Base-by-base conservation (phyloP, 1,140 invertebrate species). In the Ladona fulva region DNA sequence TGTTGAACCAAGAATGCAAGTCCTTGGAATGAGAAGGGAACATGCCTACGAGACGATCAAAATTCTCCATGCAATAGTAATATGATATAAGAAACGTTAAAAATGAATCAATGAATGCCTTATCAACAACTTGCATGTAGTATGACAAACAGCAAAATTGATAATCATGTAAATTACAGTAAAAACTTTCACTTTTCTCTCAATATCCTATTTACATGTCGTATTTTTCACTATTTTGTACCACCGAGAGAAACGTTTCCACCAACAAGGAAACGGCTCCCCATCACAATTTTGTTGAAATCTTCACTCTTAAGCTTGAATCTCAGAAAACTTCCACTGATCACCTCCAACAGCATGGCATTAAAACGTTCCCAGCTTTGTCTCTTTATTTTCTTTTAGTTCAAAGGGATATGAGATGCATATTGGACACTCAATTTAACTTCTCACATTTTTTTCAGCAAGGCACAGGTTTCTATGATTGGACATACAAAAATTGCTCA, bases 1-100 rank as follows among this genome's bases (percentile, higher is more conserved):
- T 66, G 29, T 37, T 37, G 29, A 37, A 37, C 29, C 29, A 37
- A 37, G 29, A 37, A 37, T 37, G 29, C 29, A 37, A 37, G 29
- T 37, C 29, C 29, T 37, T 37, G 29, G 29, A 37, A 66, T 66
- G 52, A 66, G 16, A 66, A 19, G 52, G 52, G 52, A 66, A 22
- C n/a, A 19, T 22, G n/a, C 52, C 14, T 66, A 66, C n/a, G 52
- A 22, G 14, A 22, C 52, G n/a, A 6, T 66, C n/a, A 66, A 66
- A 66, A 66, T 66, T 66, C 52, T 66, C 52, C 52, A 66, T 66
- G 52, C 52, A 66, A 66, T 66, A 66, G 52, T 66, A 66, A 66
- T 66, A 66, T 12, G 14, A 66, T 66, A 22, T 66, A 66, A 66
- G 52, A 66, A 66, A 66, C 52, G 14, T 66, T 66, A 66, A 66